phyloP scores from a whole-genome alignment of 2,113 vertebrate species.

The Oreocharis arfaki region DNA sequence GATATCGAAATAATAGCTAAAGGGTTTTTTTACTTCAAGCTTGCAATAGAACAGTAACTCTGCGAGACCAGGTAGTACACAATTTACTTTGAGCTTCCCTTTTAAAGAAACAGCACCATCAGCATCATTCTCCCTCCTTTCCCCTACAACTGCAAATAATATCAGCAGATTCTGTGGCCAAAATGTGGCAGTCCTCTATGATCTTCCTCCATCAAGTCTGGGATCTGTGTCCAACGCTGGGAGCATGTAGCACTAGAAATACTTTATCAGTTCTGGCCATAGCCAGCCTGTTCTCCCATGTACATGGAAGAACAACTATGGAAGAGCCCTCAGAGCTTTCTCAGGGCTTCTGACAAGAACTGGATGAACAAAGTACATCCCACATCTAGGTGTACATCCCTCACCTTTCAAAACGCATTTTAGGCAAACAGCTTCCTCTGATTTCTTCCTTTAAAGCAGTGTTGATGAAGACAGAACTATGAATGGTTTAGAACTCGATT shows the following conservation, averaged over 20 bases:
- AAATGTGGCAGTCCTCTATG: not conserved
- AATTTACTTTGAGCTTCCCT: not conserved
- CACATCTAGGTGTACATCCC: not conserved
- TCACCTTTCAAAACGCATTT: not conserved
- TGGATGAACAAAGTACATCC: not conserved
- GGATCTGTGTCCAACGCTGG: not conserved
- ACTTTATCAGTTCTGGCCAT: fast-evolving
- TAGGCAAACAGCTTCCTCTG: not conserved
- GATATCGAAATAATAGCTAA: not conserved
- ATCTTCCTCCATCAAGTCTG: not conserved
- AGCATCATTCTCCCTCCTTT: not conserved
- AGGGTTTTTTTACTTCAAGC: not conserved
- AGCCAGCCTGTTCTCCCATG: not conserved
- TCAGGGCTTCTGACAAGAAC: not conserved
- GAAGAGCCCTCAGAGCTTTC: not conserved
- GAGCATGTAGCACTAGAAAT: not conserved
- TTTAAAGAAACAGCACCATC: not conserved
- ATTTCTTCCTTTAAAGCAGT: not conserved
- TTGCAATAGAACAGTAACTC: not conserved
- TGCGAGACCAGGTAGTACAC: not conserved
- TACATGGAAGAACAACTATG: not conserved
- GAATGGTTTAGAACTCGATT: not conserved
- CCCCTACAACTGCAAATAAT: not conserved
- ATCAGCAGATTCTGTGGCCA: not conserved
- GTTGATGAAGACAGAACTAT: not conserved